Percentiles rank a stretch among this genome's conserved stretches.
phyloP scores from a whole-genome alignment of 2,888 invertebrate genomes.

The Melanotus villosus region DNA sequence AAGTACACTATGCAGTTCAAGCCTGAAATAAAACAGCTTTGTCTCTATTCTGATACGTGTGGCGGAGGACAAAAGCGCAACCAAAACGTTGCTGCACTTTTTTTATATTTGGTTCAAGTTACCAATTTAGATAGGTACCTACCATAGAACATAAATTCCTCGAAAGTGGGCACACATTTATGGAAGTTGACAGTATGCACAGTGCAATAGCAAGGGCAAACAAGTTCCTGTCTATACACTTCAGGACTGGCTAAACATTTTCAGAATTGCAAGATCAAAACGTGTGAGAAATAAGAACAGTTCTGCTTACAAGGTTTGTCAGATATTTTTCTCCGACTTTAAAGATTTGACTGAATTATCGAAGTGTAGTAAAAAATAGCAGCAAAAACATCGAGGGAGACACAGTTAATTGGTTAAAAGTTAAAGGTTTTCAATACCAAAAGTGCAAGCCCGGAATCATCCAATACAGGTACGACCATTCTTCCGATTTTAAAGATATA shows the following conservation, averaged over 20 bases:
- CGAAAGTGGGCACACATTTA: slow-evolving; percentile 8
- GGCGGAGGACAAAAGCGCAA: slow-evolving; percentile 44
- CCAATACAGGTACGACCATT: no score
- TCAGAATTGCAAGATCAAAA: slow-evolving; percentile 15
- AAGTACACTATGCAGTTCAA: not conserved
- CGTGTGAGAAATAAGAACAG: slow-evolving; percentile 13
- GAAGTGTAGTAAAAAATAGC: not conserved
- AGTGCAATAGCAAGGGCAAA: not conserved
- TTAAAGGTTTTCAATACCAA: slow-evolving; percentile 14
- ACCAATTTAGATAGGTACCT: slow-evolving; percentile 13
- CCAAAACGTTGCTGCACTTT: slow-evolving; percentile 40
- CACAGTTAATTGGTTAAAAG: slow-evolving; percentile 19
- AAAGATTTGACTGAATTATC: not conserved
- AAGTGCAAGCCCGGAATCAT: not conserved
- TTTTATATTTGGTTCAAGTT: slow-evolving; percentile 38
- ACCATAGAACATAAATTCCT: slow-evolving; percentile 30
- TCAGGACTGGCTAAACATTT: slow-evolving; percentile 24
- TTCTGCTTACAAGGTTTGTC: not conserved
- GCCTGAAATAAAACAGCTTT: not conserved
- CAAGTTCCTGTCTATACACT: not conserved
- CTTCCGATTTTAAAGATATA: no score
- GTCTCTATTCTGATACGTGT: slow-evolving; percentile 27
- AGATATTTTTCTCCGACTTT: slow-evolving; percentile 2
- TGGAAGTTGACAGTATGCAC: slow-evolving; percentile 25
- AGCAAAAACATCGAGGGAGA: not conserved